Conservation (phyloP, 2,113 vertebrate species). For the Sturnus vulgaris region DNA sequence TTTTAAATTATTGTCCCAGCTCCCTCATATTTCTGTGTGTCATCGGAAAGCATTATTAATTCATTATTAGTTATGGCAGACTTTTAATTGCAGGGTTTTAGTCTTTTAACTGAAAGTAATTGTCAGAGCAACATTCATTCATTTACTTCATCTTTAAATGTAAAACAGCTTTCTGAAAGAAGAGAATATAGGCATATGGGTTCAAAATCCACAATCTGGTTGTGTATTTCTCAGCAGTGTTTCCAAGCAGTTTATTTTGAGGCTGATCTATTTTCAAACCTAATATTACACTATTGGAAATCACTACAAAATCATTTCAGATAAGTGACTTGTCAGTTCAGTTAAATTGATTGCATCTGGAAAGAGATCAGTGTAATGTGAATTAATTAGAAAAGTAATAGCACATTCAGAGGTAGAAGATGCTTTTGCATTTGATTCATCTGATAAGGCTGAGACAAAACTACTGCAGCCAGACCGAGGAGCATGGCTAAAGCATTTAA, state of each 20-base stretch:
- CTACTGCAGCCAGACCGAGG: not conserved
- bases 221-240: not conserved
- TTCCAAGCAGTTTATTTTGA: conserved; percentile 45
- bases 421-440: conserved; percentile 1
- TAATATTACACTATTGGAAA: conserved; percentile 7
- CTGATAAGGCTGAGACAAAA: not conserved
- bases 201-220: not conserved
- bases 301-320: not conserved
- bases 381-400: conserved; percentile 59
- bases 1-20: not conserved
- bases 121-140: not conserved
- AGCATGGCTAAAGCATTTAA: conserved; percentile 34
- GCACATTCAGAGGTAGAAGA: not conserved
- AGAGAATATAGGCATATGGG: not conserved
- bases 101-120: not conserved
- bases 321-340: conserved; percentile 51
- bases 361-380: conserved; percentile 38
- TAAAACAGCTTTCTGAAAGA: not conserved
- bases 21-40: not conserved
- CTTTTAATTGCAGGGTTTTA: not conserved
- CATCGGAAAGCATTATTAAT: not conserved
- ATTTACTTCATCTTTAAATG: not conserved
- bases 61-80: not conserved
- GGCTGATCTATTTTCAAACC: conserved; percentile 40
- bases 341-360: conserved; percentile 45